phyloP scores from a whole-genome alignment of 2,888 invertebrate species.

The Drosophila paracracens region DNA sequence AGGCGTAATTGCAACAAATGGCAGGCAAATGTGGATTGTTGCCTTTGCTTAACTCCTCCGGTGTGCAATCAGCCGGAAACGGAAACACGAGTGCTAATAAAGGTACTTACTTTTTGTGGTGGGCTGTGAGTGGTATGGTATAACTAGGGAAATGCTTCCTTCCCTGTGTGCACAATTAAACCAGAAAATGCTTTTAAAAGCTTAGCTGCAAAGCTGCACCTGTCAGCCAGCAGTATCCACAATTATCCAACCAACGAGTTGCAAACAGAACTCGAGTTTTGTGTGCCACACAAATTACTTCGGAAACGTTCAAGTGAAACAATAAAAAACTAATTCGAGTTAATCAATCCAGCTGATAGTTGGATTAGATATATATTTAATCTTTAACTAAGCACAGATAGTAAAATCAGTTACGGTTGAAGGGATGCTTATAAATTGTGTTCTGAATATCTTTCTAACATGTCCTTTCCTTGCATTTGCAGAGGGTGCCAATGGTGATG shows the following conservation, averaged over 20 bases:
- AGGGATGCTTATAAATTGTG: neutral
- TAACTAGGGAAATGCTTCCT: neutral
- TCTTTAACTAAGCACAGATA: neutral
- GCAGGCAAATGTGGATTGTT: constrained; percentile 10
- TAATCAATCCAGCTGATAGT: too few species aligned
- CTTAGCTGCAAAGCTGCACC: constrained; percentile 41
- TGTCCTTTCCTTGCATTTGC: constrained; percentile 71
- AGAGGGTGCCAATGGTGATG: constrained; percentile 98
- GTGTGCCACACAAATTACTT: neutral
- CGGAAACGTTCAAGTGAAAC: neutral
- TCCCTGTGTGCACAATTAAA: constrained; percentile 31
- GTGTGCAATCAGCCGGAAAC: constrained; percentile 69
- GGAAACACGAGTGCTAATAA: constrained; percentile 66
- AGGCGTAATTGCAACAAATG: constrained; percentile 79
- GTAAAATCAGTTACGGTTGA: neutral
- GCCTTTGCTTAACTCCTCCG: constrained; percentile 24
- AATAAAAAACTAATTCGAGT: neutral
- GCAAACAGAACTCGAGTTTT: constrained; percentile 11
- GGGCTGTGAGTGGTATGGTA: neutral
- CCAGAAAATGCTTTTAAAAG: constrained; percentile 72
- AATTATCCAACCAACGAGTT: constrained; percentile 33
- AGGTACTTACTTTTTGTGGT: constrained; percentile 57
- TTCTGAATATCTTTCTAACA: neutral
- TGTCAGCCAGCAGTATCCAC: constrained; percentile 32
- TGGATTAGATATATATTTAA: neutral